Base-by-base conservation (phyloP, 2,888 invertebrate species). In the Macrophya alboannulata region DNA sequence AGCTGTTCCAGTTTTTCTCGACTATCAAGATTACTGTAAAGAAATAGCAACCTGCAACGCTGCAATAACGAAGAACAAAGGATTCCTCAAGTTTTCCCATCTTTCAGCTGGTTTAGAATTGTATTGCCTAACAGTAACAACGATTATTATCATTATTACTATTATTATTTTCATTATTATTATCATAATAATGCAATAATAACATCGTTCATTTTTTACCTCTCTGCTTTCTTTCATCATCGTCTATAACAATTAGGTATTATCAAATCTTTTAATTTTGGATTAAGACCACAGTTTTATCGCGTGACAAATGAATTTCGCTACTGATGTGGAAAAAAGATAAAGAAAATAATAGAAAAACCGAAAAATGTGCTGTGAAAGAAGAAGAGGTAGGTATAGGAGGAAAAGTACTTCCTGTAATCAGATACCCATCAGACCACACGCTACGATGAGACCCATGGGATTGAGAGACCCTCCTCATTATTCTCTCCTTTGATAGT, bases 381-480 rank as follows among this genome's bases (percentile, higher is more conserved):
- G 25, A 74, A 45, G 45, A 43, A 8, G 72, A 79, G 40, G 59
- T 79, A 62, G 55, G 62, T 25, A 81, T 62, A 62, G 77, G 37
- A 77, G 43, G 81, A 81, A 81, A 81, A 81, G 81, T 81, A 81
- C 81, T 81, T 81, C 81, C 81, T 59, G 81, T 81, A 81, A 59
- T 81, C 81, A 81, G 81, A 81, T 62, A 81, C 62, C 62, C 81
- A 81, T 81, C 81, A 81, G 81, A 81, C 81, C 81, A 81, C 81
- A 81, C 81, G 81, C 81, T 81, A 62, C 62, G 81, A 81, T 81
- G 62, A 81, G 81, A 81, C 81, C 62, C 81, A 81, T 43, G 81
- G 81, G 59, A 81, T 81, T 62, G 43, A 81, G 62, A 62, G 62
- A 40, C 81, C 81, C 59, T 43, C 59, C 21, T 4, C 21, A 37